phyloP scores from a whole-genome alignment of 2,113 vertebrate species.

The Periophthalmus modestus region DNA sequence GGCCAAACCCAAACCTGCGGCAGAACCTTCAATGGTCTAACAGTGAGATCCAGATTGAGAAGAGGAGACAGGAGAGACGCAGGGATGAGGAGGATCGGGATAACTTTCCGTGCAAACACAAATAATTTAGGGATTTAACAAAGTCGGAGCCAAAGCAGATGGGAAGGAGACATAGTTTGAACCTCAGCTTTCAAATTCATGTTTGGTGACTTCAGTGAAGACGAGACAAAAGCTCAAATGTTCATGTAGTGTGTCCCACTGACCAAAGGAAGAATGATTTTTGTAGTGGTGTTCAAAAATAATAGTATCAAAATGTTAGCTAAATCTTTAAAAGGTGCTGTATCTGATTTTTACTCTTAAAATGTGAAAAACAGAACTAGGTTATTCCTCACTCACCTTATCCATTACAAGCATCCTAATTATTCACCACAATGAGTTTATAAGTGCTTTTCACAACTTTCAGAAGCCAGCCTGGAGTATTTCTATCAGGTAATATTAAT shows the following conservation, averaged over 20 bases:
- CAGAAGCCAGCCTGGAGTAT: too few relatives aligned
- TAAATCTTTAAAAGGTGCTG: too few relatives aligned
- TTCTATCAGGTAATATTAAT: too few relatives aligned
- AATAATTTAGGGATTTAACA: conserved; percentile 55
- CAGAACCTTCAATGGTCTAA: conserved; percentile 29
- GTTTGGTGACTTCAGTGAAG: background rate
- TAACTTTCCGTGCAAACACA: conserved; percentile 37
- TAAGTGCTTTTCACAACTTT: too few relatives aligned
- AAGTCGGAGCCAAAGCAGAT: conserved; percentile 33
- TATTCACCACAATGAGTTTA: too few relatives aligned
- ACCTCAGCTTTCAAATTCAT: conserved; percentile 12
- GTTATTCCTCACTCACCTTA: too few relatives aligned
- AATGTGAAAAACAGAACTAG: too few relatives aligned
- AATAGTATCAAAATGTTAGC: too few relatives aligned
- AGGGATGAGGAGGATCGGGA: conserved; percentile 11
- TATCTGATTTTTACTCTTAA: too few relatives aligned
- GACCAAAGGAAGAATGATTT: too few relatives aligned
- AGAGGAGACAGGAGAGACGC: conserved; percentile 24
- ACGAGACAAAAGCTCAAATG: background rate
- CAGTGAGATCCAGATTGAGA: conserved; percentile 68
- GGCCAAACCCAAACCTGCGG: conserved; percentile 70
- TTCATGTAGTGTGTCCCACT: background rate
- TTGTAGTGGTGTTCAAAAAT: too few relatives aligned
- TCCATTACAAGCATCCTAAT: too few relatives aligned
- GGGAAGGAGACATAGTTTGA: conserved; percentile 40